phyloP scores from a whole-genome alignment of 2,797 vertebrate genomes.

The Neosilurus hyrtlii region DNA sequence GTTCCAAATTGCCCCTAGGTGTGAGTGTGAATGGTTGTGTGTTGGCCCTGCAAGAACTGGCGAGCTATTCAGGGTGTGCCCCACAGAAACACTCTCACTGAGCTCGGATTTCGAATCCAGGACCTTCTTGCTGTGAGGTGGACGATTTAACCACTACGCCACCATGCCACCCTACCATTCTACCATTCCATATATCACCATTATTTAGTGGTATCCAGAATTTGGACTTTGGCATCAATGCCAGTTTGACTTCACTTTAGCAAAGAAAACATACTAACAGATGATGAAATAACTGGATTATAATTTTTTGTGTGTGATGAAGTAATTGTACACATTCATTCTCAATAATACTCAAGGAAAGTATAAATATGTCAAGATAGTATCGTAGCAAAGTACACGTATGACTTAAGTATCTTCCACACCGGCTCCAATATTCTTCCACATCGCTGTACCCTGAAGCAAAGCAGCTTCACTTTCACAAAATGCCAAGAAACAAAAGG shows the following conservation, averaged over 20 bases:
- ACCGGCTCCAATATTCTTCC: neutral
- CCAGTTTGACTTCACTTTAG: neutral
- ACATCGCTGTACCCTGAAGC: conserved; percentile 47
- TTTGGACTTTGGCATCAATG: neutral
- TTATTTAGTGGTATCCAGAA: neutral
- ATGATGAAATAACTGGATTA: neutral
- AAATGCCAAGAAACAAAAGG: conserved; percentile 59
- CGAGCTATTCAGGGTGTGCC: too few species aligned
- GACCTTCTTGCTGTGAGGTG: too few species aligned
- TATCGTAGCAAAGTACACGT: neutral
- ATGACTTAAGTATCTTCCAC: neutral
- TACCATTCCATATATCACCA: neutral
- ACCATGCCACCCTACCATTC: too few species aligned
- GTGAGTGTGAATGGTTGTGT: too few species aligned
- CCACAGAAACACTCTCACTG: too few species aligned
- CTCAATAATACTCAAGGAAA: neutral
- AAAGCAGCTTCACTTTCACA: conserved; percentile 57
- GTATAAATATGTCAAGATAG: neutral
- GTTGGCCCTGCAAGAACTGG: too few species aligned
- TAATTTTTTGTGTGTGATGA: neutral
- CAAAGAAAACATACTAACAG: neutral
- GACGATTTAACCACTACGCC: too few species aligned
- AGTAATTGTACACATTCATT: too few species aligned
- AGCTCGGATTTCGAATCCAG: too few species aligned
- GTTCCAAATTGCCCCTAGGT: too few species aligned